A percentile compares a stretch with the other conserved stretches of the same genome.
phyloP scores from a whole-genome alignment of 2,113 vertebrate genomes.

The Psittacus erithacus region DNA sequence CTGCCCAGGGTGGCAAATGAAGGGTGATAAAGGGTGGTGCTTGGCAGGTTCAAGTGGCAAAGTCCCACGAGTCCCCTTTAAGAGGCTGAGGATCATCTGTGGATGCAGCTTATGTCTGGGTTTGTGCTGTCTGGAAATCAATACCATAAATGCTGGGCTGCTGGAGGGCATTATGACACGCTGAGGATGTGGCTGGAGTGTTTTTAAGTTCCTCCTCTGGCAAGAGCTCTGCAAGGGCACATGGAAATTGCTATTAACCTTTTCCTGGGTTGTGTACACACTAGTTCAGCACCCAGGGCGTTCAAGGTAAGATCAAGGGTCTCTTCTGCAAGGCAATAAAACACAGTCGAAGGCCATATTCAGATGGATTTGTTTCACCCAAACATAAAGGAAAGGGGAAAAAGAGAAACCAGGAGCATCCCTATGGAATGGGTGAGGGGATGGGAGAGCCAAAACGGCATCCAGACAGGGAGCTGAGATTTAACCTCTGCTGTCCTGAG shows the following conservation, averaged over 20 bases:
- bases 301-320: not conserved
- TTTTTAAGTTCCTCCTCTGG: not conserved
- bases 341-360: not conserved
- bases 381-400: fast-evolving
- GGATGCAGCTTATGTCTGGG: not conserved
- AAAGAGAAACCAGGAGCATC: not conserved
- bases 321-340: not conserved
- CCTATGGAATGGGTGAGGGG: fast-evolving
- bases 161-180: not conserved
- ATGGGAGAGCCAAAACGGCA: not conserved
- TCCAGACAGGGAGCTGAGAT: not conserved
- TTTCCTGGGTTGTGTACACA: not conserved
- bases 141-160: not conserved
- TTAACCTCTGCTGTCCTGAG: not conserved
- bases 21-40: not conserved
- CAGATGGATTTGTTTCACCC: not conserved
- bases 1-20: not conserved
- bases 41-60: not conserved
- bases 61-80: not conserved
- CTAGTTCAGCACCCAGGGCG: not conserved
- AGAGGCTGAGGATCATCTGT: not conserved
- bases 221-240: not conserved
- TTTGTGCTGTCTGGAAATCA: not conserved
- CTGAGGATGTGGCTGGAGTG: not conserved
- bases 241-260: not conserved